Evolutionary conservation across 2,888 invertebrate genomes (phyloP).

Genomic region (Drosophila maculinotata): DNA sequence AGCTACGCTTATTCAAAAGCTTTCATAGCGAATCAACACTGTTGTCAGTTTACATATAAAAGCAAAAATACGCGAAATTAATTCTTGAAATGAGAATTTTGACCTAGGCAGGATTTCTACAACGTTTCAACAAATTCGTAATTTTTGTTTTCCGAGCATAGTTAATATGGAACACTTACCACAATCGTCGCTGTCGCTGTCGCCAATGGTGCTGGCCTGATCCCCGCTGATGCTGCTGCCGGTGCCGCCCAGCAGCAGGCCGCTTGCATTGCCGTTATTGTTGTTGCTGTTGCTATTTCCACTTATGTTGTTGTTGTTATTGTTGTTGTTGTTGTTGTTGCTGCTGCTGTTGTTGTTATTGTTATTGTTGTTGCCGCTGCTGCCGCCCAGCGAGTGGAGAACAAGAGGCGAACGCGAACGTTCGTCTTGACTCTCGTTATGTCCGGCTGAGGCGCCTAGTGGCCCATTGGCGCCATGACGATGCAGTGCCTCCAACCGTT

Average conservation of each 20-base stretch:
- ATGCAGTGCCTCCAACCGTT: conserved; percentile 72
- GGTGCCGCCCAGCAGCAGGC: conserved; percentile 68
- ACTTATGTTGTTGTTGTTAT: conserved; percentile 50
- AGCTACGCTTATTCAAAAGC: no score
- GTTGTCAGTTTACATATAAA: no score
- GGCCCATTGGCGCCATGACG: conserved; percentile 58
- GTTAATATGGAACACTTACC: conserved; percentile 70
- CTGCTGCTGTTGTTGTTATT: conserved; percentile 30
- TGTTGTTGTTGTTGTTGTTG: conserved; percentile 31
- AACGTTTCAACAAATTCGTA: no score
- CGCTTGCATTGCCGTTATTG: conserved; percentile 51
- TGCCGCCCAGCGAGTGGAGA: conserved; percentile 58
- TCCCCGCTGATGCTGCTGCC: conserved; percentile 84
- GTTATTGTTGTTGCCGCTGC: conserved; percentile 31
- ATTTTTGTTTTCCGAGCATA: no score
- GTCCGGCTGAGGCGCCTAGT: conserved; percentile 32
- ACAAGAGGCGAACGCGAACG: conserved; percentile 84
- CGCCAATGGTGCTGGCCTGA: conserved; percentile 84
- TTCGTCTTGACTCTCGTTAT: conserved; percentile 74
- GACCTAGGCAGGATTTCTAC: no score
- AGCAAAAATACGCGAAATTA: no score
- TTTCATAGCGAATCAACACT: no score
- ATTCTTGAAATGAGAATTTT: no score
- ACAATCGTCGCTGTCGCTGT: conserved; percentile 85
- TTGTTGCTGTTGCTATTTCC: conserved; percentile 41